Percentiles rank a stretch among this genome's conserved stretches.
Evolutionary conservation across 2,888 invertebrate genomes (phyloP).

Genomic region (Zygaena filipendulae): DNA sequence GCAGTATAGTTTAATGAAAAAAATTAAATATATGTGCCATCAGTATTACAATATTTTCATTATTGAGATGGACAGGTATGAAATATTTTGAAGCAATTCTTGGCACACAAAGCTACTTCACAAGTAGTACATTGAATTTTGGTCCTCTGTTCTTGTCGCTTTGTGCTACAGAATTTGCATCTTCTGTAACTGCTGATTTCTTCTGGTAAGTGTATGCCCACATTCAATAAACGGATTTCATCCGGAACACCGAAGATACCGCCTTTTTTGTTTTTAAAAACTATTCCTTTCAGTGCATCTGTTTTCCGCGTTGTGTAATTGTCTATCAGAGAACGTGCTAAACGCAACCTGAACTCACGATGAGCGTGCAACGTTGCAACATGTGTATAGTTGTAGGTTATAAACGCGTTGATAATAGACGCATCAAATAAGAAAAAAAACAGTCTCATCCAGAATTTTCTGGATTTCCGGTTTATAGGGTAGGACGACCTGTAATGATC

Average conservation of each 20-base stretch:
- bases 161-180: slow-evolving; percentile 24
- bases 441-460: slow-evolving; percentile 26
- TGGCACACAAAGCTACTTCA: too few species aligned
- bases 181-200: slow-evolving; percentile 22
- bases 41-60: too few species aligned
- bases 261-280: slow-evolving; percentile 19
- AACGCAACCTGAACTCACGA: too few species aligned
- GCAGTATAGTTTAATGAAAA: too few species aligned
- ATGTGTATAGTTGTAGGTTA: slow-evolving; percentile 17
- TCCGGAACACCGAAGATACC: slow-evolving; percentile 23
- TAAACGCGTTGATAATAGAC: slow-evolving; percentile 18
- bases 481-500: slow-evolving; percentile 27
- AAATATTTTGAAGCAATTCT: too few species aligned
- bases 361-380: slow-evolving; percentile 6
- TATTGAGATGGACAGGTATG: too few species aligned
- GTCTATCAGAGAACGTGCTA: too few species aligned
- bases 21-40: too few species aligned
- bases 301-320: slow-evolving; percentile 6
- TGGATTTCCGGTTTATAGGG: slow-evolving; percentile 22
- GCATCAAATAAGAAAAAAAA: slow-evolving; percentile 22
- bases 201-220: slow-evolving; percentile 24
- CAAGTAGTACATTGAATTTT: too few species aligned
- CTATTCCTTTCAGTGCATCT: slow-evolving; percentile 5
- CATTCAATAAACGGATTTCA: slow-evolving; percentile 23
- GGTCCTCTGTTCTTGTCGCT: too few species aligned